phyloP scores from a whole-genome alignment of 2,113 vertebrate genomes.

The Eira barbara region DNA sequence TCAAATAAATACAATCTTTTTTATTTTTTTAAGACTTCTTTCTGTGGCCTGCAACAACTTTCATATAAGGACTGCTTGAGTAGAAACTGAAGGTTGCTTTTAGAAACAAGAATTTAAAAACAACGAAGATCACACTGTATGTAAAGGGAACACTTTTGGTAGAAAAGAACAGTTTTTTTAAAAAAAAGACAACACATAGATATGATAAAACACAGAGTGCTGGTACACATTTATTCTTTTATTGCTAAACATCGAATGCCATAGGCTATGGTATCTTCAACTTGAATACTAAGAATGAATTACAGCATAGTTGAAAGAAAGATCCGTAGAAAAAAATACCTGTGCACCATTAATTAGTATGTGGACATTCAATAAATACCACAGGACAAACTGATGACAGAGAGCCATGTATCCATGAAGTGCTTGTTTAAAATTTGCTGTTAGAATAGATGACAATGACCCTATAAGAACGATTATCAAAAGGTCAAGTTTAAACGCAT shows the following conservation, averaged over 20 bases:
- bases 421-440: conserved; percentile 17
- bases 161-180: not conserved
- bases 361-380: conserved; percentile 62
- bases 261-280: conserved; percentile 45
- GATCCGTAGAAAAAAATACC: conserved; percentile 51
- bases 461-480: conserved; percentile 29
- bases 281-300: conserved; percentile 55
- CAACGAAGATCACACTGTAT: not conserved
- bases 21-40: not conserved
- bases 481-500: conserved; percentile 55
- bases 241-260: conserved; percentile 65
- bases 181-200: conserved; percentile 34
- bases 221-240: conserved; percentile 68
- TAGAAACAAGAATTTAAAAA: conserved; percentile 49
- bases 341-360: conserved; percentile 46
- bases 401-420: conserved; percentile 39
- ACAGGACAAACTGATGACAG: conserved; percentile 42
- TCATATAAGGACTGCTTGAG: not conserved
- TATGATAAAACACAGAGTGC: conserved; percentile 53
- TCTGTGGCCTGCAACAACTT: not conserved
- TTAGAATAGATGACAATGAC: conserved; percentile 39
- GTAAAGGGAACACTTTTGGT: conserved; percentile 31
- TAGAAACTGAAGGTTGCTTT: conserved; percentile 46
- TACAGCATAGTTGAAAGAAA: conserved; percentile 24
- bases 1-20: not conserved